Base-by-base conservation (phyloP, 2,888 invertebrate species). In the Bibio marci region DNA sequence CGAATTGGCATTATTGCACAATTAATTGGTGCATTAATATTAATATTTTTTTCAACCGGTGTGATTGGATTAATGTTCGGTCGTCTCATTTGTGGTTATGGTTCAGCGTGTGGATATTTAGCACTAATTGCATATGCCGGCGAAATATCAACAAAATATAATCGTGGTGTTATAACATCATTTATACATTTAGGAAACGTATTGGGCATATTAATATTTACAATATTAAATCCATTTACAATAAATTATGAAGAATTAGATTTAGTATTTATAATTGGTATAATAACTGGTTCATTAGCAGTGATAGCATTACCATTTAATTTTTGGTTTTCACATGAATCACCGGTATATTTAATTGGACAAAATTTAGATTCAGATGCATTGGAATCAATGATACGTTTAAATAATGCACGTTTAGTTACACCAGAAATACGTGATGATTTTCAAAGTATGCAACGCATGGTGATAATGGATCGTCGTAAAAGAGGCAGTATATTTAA, bases 61-160 rank as follows among this genome's bases (percentile, higher is more conserved):
- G 30, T 30, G 30, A 18, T 37, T 30, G 37, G 30, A 17, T 28
- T 37, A 17, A 14, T 37, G 15, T 25, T 37, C 17, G 37, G 30
- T 5, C 14, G 28, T 8, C 17, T 37, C 2, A 14, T 37, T 15
- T 14, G 13, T 4, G 37, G 37, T 12, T 37, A 37, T 15, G 30
- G 30, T 30, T 30, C 14, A 11, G 37, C 30, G 15, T 15, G 15
- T 7, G 22, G 17, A 3, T 37, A 37, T 15, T 17, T 37, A 7
- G 18, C 37, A 3, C 10, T 30, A 14, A 28, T 37, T 4, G 18
- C 18, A 4, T 37, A 37, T 18, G 18, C 27, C 11, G 27, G 30
- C n/a, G 37, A 37, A 30, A 37, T 37, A 17, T 14, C 30, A 3
- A 28, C 30, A 11, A 28, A 37, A 11, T 11, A 30, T 12, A 37